Evolutionary conservation across 2,797 vertebrate species (phyloP).

Genomic region (Hirundo rustica): DNA sequence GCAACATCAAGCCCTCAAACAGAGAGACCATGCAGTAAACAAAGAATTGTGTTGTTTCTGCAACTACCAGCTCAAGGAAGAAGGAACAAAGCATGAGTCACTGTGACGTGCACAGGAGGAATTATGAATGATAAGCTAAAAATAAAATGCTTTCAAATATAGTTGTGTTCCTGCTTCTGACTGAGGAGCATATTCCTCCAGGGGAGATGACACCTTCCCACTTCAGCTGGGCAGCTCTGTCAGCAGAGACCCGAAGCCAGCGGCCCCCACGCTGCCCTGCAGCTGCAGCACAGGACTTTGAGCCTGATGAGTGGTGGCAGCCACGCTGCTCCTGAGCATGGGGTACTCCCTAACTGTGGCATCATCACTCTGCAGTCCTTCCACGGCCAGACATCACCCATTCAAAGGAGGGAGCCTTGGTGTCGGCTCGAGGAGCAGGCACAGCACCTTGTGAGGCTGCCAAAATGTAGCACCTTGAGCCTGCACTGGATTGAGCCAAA

Average conservation of each 20-base stretch:
- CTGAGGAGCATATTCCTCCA: not conserved
- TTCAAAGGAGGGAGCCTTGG: rapidly evolving
- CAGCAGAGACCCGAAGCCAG: not conserved
- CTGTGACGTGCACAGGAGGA: not conserved
- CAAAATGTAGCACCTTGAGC: not conserved
- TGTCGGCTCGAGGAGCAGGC: not conserved
- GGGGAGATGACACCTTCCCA: constrained; percentile 7
- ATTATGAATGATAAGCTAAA: constrained; percentile 55
- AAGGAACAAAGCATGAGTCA: constrained; percentile 48
- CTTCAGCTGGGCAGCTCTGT: not conserved
- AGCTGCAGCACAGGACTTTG: not conserved
- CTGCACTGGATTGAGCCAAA: not conserved
- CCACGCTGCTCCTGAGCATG: rapidly evolving
- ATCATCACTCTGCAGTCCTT: not conserved
- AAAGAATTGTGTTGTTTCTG: not conserved
- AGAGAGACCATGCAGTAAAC: not conserved
- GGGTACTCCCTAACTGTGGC: not conserved
- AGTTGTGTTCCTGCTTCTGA: not conserved
- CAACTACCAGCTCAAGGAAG: not conserved
- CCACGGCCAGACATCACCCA: not conserved
- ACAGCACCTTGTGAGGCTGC: not conserved
- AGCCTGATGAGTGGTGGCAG: not conserved
- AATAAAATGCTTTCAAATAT: constrained; percentile 35
- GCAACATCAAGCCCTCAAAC: not conserved
- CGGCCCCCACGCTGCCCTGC: not conserved